Evolutionary conservation across 2,888 invertebrate species (phyloP), one percentile per base, ranked within the genome.

Genomic region (Terebella lapidaria): DNA sequence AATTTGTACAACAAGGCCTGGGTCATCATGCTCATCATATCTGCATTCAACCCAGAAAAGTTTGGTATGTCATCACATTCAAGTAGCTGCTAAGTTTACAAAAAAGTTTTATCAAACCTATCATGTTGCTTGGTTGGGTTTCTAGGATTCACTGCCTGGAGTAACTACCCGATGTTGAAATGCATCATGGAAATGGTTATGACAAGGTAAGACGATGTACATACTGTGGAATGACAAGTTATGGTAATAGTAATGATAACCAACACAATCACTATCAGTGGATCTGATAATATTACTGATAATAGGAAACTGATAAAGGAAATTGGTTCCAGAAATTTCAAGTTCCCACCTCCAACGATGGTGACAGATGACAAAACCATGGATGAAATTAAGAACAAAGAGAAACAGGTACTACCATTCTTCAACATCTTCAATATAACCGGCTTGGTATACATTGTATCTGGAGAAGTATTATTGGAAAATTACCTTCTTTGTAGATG

Each of bases 171-270:
- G 22, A 94, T 91, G 54, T 85, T 96, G 67, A 85, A 91, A 64
- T 88, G 89, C 72, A 84, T 96, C 67, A 94, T 96, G 86, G 95
- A 96, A 83, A 93, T 93, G 88, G 92, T 93, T 72, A 96, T 96
- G 76, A 96, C 95, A 10, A 92, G 91, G 88, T 89, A 76, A 83
- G 85, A 82, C 5, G 22, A 35, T 35, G n/a, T n/a, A n/a, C n/a
- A n/a, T n/a, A n/a, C n/a, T n/a, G n/a, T n/a, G n/a, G n/a, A n/a
- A n/a, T n/a, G n/a, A n/a, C n/a, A n/a, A n/a, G n/a, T n/a, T n/a
- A n/a, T n/a, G n/a, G n/a, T n/a, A n/a, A n/a, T n/a, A n/a, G n/a
- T n/a, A n/a, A n/a, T n/a, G n/a, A n/a, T n/a, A n/a, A n/a, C n/a
- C n/a, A n/a, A n/a, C n/a, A n/a, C n/a, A n/a, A n/a, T n/a, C n/a